Percentiles rank a stretch among this genome's conserved stretches.
These are phyloP conservation scores for Spizaetus ornatus DNA, from an alignment of 2,113 vertebrate species.

Conservation along the genomic window DNA sequence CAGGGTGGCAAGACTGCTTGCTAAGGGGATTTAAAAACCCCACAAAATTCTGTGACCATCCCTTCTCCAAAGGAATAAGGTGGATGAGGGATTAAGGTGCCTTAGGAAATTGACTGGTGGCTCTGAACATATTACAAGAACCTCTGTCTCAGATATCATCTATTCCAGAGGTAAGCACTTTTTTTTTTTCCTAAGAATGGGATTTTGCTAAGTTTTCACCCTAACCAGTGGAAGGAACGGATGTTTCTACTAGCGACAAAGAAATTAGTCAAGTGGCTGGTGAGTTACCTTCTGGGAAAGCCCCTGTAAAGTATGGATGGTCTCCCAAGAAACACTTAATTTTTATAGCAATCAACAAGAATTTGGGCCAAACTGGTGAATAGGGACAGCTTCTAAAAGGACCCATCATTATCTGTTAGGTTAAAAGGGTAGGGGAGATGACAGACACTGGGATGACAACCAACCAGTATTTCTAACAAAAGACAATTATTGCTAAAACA, in stretches of 20 bases:
- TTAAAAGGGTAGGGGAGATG: neutral
- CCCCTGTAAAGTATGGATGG: neutral
- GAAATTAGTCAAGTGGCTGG: neutral
- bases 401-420: neutral
- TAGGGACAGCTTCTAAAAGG: neutral
- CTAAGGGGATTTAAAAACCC: neutral
- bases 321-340: neutral
- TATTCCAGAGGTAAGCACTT: neutral
- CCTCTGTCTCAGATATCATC: neutral
- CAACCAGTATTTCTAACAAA: neutral
- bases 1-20: neutral
- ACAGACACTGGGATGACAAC: neutral
- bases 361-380: neutral
- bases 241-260: neutral
- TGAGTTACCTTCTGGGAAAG: neutral
- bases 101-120: neutral
- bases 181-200: neutral
- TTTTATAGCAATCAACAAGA: neutral
- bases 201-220: neutral
- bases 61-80: neutral
- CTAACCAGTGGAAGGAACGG: neutral
- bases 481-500: neutral
- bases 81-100: neutral
- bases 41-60: neutral
- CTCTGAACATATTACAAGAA: neutral